Base-by-base conservation (phyloP, 2,113 vertebrate species). In the Prionailurus viverrinus region DNA sequence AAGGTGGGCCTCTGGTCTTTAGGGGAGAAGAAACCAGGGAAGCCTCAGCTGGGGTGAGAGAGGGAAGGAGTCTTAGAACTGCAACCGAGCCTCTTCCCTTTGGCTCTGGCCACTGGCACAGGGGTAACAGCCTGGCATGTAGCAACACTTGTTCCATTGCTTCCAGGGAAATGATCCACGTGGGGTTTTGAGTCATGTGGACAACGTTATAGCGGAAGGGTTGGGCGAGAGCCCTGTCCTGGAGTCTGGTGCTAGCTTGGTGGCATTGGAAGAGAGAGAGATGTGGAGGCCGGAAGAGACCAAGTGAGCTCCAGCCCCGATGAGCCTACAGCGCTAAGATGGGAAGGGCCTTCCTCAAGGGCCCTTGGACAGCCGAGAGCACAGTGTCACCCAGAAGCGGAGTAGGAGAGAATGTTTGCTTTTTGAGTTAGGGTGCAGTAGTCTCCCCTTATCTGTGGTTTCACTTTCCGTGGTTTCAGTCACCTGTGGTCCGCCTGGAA, bases 61-160 rank as follows among this genome's bases (percentile, higher is more conserved):
- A 61, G 27, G 48, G 25, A 45, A 33, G 41, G 39, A 21, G 8
- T 10, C 33, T 41, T 7, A 6, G 58, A 29, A 18, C 14, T 12
- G 7, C 23, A 51, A 14, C 63, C 16, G 21, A 65, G 14, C 58
- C 89, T 41, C 68, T 45, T 83, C 36, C 19, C 27, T 83, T 78
- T 21, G 15, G 11, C 45, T 91, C 29, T 14, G 41, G n/a, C 79
- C 78, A 58, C 18, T 63, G 36, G 53, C 69, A 79, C 93, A 66
- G 84, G 79, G 88, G 74, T 65, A 21, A 92, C 89, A 96, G 79
- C 16, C 33, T 83, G 36, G 1, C 13, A 45, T 81, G 51, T 14
- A 76, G 78, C n/a, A 86, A 94, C 68, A 94, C 88, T 90, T 86
- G 84, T 11, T 89, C 66, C 73, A 51, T 89, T 89, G 73, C 95